phyloP scores from a whole-genome alignment of 2,113 vertebrate species.

The Varanus salvator region DNA sequence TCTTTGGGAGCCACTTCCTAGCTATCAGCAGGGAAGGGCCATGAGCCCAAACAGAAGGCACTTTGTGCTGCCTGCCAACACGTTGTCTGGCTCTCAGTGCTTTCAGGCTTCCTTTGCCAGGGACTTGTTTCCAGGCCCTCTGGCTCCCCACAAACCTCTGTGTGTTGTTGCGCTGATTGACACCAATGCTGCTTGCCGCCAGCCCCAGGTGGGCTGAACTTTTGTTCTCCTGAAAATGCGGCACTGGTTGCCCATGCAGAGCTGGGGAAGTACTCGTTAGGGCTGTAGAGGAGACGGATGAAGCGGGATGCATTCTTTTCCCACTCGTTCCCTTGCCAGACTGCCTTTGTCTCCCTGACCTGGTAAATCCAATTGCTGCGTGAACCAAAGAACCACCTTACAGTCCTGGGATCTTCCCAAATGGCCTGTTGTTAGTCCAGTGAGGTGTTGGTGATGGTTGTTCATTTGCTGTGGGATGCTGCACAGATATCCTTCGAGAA shows the following conservation, averaged over 20 bases:
- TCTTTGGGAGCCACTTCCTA: conserved; percentile 60
- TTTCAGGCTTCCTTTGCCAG: conserved; percentile 71
- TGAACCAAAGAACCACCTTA: neutral
- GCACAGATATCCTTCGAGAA: neutral
- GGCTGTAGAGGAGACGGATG: neutral
- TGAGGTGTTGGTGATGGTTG: neutral
- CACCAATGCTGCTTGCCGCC: conserved; percentile 4
- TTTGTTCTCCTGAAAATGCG: neutral
- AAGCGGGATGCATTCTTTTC: neutral
- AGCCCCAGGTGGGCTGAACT: neutral
- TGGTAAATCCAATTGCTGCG: neutral
- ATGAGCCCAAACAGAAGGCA: conserved; percentile 70
- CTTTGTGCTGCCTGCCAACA: conserved; percentile 80
- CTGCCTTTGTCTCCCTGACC: accelerated
- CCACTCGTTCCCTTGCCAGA: neutral
- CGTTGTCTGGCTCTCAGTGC: conserved; percentile 67
- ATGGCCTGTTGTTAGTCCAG: neutral
- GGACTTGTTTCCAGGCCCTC: conserved; percentile 67
- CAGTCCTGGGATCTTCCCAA: neutral
- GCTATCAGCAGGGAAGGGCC: conserved; percentile 62
- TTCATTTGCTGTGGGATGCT: neutral
- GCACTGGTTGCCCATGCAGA: neutral
- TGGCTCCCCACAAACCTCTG: conserved; percentile 64
- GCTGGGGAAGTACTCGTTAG: neutral
- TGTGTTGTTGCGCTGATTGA: conserved; percentile 51